Evolutionary conservation across 2,113 vertebrate species (phyloP).

Genomic region (Cebus imitator): DNA sequence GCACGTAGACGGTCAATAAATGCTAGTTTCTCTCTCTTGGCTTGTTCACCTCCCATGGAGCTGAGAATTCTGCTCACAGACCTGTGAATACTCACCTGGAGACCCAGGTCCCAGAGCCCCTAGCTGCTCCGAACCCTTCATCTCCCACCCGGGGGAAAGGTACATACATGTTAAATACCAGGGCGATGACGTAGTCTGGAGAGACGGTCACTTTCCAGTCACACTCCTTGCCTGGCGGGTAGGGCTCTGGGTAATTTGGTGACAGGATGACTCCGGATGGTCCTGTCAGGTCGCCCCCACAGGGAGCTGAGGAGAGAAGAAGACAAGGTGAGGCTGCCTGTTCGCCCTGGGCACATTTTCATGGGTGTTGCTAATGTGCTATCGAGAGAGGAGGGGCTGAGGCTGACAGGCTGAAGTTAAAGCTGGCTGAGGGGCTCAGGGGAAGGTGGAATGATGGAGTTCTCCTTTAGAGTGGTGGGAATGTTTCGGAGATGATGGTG

Average conservation of each 20-base stretch:
- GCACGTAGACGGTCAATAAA: not conserved
- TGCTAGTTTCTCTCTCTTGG: not conserved
- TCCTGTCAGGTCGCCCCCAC: constrained; percentile 93
- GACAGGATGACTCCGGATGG: constrained; percentile 95
- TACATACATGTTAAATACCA: constrained; percentile 94
- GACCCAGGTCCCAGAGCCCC: not conserved
- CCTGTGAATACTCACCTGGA: not conserved
- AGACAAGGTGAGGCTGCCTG: not conserved
- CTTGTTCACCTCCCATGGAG: not conserved
- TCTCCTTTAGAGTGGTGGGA: not conserved
- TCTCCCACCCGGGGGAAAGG: constrained; percentile 36
- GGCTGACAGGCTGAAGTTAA: not conserved
- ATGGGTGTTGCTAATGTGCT: too few relatives aligned
- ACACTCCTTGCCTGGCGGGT: constrained; percentile 95
- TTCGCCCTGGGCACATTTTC: not conserved
- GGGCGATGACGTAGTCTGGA: constrained; percentile 94
- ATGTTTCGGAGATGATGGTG: fast-evolving
- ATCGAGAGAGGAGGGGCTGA: not conserved
- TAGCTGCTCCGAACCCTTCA: not conserved
- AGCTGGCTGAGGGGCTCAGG: not conserved
- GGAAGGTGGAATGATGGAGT: too few relatives aligned
- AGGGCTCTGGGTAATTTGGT: constrained; percentile 95
- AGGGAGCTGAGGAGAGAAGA: constrained; percentile 89
- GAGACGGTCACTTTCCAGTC: constrained; percentile 96
- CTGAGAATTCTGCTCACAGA: not conserved